Percentiles rank a stretch among this genome's conserved stretches.
Conservation (phyloP, 1,140 invertebrate species). For the Ectropis grisescens region DNA sequence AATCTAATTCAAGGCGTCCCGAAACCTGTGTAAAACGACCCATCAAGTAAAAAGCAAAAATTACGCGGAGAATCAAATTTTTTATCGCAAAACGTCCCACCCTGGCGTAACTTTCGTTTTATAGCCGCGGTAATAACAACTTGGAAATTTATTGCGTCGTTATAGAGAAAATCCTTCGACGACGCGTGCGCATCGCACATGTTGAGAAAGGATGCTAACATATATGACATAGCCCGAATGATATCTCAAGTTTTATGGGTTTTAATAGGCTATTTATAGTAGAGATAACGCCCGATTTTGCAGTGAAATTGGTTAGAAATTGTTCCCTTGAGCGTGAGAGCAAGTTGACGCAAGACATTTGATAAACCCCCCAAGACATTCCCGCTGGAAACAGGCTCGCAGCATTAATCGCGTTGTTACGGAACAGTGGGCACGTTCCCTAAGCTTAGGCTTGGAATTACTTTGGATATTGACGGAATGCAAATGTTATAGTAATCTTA, state of each 20-base stretch:
- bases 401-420: slow-evolving; percentile 21
- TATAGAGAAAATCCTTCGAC: slow-evolving; percentile 9
- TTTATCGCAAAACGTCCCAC: slow-evolving; percentile 23
- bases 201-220: too few relatives aligned
- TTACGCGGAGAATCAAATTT: slow-evolving; percentile 20
- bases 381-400: slow-evolving; percentile 6
- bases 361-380: slow-evolving; percentile 11
- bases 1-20: not conserved
- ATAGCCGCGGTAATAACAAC: slow-evolving; percentile 23
- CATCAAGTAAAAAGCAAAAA: slow-evolving; percentile 16
- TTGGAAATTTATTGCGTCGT: slow-evolving; percentile 20
- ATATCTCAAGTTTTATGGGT: too few relatives aligned
- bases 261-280: too few relatives aligned
- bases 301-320: too few relatives aligned
- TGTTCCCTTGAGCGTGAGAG: too few relatives aligned
- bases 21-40: slow-evolving; percentile 11
- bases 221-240: too few relatives aligned
- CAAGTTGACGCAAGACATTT: slow-evolving; percentile 14
- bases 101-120: slow-evolving; percentile 21
- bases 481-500: slow-evolving; percentile 19
- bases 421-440: slow-evolving; percentile 12
- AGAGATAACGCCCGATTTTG: too few relatives aligned
- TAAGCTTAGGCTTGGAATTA: slow-evolving; percentile 4
- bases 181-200: slow-evolving; percentile 1
- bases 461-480: slow-evolving; percentile 23